Evolutionary conservation across 2,797 vertebrate species (phyloP).

Genomic region (Labeo calbasu): DNA sequence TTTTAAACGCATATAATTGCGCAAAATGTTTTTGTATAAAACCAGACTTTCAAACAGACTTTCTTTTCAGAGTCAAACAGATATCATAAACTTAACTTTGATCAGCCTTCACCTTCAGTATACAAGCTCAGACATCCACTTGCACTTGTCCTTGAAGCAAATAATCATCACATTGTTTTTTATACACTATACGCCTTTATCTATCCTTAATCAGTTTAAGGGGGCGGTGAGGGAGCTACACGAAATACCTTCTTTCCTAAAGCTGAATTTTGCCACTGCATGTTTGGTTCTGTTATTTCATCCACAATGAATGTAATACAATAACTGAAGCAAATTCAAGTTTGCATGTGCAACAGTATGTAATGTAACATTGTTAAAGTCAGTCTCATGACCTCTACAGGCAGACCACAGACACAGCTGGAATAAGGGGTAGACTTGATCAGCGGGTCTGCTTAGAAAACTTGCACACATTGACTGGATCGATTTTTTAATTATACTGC

Average conservation of each 20-base stretch:
- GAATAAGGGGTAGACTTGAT: background rate
- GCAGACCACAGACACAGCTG: slow-evolving; percentile 1
- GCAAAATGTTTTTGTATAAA: background rate
- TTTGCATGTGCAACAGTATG: background rate
- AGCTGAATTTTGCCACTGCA: background rate
- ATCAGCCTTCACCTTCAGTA: background rate
- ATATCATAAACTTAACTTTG: background rate
- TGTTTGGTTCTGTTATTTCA: background rate
- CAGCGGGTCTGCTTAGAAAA: background rate
- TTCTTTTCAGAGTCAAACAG: no score
- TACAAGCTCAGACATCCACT: background rate
- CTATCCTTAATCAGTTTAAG: background rate
- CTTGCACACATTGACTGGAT: slow-evolving; percentile 5
- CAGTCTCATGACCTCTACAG: slow-evolving; percentile 34
- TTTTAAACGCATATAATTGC: background rate
- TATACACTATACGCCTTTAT: background rate
- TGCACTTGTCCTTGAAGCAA: background rate
- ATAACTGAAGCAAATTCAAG: slow-evolving; percentile 1
- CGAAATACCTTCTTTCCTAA: background rate
- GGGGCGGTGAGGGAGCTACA: background rate
- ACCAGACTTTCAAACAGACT: no score
- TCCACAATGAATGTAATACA: background rate
- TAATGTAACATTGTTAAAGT: background rate
- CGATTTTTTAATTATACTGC: background rate
- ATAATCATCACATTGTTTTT: background rate